These are phyloP conservation scores for Chiloscyllium plagiosum DNA, from an alignment of 2,113 vertebrate genomes.

Conservation along the genomic window DNA sequence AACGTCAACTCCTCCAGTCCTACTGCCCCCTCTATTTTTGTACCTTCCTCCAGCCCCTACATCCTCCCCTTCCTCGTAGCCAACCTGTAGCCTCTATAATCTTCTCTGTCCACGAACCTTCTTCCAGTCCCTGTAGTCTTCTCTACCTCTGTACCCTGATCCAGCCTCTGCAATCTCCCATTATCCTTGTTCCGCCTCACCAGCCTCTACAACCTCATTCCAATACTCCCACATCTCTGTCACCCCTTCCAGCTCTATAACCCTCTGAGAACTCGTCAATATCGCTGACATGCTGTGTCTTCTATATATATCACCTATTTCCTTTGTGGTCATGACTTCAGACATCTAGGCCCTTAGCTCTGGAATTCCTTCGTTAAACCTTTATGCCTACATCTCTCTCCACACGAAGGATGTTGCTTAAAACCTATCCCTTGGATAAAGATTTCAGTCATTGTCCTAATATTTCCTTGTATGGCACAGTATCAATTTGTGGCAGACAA, in stretches of 20 bases:
- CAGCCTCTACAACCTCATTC: not conserved
- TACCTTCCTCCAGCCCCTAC: not conserved
- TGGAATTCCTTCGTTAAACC: not conserved
- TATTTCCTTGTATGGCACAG: not conserved
- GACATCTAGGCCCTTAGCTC: not conserved
- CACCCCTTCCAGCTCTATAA: not conserved
- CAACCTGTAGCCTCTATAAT: not conserved
- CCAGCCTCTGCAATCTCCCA: not conserved
- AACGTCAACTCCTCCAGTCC: not conserved
- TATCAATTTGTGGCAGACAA: not conserved
- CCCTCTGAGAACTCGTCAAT: not conserved
- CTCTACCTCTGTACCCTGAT: not conserved
- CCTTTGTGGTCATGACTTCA: not conserved
- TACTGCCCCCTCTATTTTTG: not conserved
- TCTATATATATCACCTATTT: not conserved
- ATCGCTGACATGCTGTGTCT: not conserved
- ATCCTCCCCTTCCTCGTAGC: not conserved
- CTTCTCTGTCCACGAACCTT: not conserved
- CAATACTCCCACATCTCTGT: not conserved
- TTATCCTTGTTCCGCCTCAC: not conserved
- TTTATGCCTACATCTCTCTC: not conserved
- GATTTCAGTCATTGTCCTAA: not conserved
- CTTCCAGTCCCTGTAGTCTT: not conserved
- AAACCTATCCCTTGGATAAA: not conserved
- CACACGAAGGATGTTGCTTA: not conserved